phyloP scores from a whole-genome alignment of 1,140 invertebrate species.

The Bombus fervidus region DNA sequence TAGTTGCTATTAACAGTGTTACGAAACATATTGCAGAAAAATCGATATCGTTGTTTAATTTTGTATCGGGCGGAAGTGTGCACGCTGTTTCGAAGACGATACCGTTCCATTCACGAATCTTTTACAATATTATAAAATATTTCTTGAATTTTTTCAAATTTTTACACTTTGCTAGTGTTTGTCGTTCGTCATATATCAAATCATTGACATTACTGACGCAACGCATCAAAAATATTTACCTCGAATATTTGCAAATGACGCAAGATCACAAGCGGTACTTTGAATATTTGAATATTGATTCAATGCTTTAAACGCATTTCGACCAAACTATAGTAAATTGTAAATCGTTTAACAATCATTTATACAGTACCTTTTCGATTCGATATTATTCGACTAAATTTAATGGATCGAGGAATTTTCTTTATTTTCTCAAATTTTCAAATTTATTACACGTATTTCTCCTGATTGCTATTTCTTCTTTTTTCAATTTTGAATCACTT shows the following conservation, averaged over 20 bases:
- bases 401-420: neutral
- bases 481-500: neutral
- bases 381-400: neutral
- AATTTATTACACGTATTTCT: neutral
- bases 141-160: neutral
- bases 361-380: neutral
- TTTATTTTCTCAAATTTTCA: neutral
- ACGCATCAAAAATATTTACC: conserved; percentile 3
- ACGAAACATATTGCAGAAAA: neutral
- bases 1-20: neutral
- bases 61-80: neutral
- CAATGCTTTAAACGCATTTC: neutral
- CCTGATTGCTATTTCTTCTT: too few species aligned
- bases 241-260: neutral
- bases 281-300: neutral
- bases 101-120: neutral
- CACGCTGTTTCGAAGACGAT: neutral
- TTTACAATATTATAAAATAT: neutral
- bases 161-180: neutral
- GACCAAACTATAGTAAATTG: neutral
- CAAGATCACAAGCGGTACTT: neutral
- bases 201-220: neutral
- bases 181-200: neutral
- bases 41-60: neutral
- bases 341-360: neutral